Conservation (phyloP, 2,797 vertebrate genomes). For the Poeciliopsis presidionis region DNA sequence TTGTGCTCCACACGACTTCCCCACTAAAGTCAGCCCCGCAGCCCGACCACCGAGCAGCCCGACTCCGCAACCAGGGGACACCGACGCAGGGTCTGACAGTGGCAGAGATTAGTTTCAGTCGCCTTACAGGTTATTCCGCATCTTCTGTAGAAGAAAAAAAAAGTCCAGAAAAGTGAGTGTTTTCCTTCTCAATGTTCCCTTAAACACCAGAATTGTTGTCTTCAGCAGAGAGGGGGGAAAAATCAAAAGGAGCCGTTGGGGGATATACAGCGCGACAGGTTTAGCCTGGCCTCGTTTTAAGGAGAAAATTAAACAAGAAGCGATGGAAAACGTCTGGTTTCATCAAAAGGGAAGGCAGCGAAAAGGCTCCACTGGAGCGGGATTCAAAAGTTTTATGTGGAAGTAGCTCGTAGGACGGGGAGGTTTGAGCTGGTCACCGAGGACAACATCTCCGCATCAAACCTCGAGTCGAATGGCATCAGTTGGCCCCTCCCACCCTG, state of each 20-base stretch:
- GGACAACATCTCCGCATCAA: constrained; percentile 52
- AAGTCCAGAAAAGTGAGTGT: constrained; percentile 12
- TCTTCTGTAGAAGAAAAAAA: constrained; percentile 20
- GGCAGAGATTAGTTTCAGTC: constrained; percentile 22
- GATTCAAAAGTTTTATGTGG: constrained; percentile 48
- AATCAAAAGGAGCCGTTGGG: constrained; percentile 9
- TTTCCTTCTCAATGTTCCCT: not conserved
- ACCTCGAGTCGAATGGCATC: constrained; percentile 53
- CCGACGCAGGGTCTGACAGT: constrained; percentile 32
- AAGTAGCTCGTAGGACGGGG: constrained; percentile 26
- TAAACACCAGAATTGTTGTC: constrained; percentile 28
- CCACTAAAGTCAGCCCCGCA: constrained; percentile 27
- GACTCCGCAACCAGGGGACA: constrained; percentile 48
- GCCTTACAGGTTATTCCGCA: constrained; percentile 24
- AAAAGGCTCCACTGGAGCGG: not conserved
- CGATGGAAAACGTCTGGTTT: not conserved
- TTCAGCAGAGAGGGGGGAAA: not conserved
- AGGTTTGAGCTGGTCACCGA: constrained; percentile 40
- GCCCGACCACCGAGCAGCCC: constrained; percentile 41
- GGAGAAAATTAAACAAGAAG: constrained; percentile 5
- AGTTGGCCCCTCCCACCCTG: constrained; percentile 62
- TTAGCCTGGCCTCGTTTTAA: constrained; percentile 45
- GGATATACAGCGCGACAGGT: constrained; percentile 53
- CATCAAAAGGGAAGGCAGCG: not conserved
- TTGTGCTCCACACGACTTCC: constrained; percentile 63